Evolutionary conservation across 2,113 vertebrate species (phyloP), one percentile per base, ranked within the genome.

Genomic region (Eptesicus fuscus): DNA sequence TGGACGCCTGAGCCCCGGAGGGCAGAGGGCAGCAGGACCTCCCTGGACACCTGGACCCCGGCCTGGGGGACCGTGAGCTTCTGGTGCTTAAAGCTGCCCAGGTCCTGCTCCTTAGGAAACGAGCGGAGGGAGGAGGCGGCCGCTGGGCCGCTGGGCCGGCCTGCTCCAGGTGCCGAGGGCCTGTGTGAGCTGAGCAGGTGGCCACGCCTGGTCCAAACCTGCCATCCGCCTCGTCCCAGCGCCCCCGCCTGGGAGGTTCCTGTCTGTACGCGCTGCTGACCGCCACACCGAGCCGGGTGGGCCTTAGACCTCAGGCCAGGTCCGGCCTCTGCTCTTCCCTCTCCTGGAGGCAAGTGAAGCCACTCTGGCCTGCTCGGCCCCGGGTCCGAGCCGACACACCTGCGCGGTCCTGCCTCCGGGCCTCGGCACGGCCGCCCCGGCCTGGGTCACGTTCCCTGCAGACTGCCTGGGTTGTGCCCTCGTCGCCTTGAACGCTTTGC

Each of bases 191-290:
- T 0, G 25, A 37, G 49, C 25, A 1, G 18, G 91, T 4, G 83
- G n/a, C 32, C 35, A 0, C 0, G 4, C 18, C 32, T 1, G 6
- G 42, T 13, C 53, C 13, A 0, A 0, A 2, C 1, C 9, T 11
- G 30, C 4, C 30, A 9, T 4, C 44, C 42, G 61, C 82, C 22
- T 4, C 12, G 7, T 22, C 59, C 37, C 2, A 9, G 17, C 11
- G 0, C 67, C 13, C 30, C 23, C 0, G 3, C 30, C 42, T 0
- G 0, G 1, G 0, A 1, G 28, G 11, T 1, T 47, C 30, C 4
- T 1, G 6, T 42, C 30, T 0, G 0, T 7, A 10, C 2, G n/a
- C 5, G 0, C 11, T 25, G 30, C 42, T 5, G 4, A 22, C 17
- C 17, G 2, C 4, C 22, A 3, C 17, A 4, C 0, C 2, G 44